These are phyloP conservation scores for Antechinus stuartii DNA, from an alignment of 2,113 vertebrate species.

Conservation along the genomic window DNA sequence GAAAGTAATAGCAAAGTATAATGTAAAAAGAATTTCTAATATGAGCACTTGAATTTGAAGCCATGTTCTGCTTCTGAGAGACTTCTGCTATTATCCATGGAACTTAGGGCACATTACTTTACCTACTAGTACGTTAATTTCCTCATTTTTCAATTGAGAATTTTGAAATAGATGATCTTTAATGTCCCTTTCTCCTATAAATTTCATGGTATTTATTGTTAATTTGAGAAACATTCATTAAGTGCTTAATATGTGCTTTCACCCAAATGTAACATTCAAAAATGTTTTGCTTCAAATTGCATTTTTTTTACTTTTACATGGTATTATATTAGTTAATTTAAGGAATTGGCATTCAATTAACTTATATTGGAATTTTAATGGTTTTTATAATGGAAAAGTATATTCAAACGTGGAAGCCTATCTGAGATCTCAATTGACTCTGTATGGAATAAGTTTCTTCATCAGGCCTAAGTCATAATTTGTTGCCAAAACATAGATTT, in stretches of 20 bases:
- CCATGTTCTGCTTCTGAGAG: background rate
- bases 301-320: background rate
- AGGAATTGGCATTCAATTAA: background rate
- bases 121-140: background rate
- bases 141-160: background rate
- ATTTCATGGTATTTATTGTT: background rate
- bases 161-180: background rate
- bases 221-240: background rate
- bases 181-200: background rate
- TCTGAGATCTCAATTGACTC: background rate
- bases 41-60: background rate
- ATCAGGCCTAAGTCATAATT: background rate
- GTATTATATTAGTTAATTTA: background rate
- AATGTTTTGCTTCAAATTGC: background rate
- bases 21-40: background rate
- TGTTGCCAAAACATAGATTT: background rate
- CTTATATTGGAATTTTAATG: background rate
- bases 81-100: background rate
- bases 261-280: background rate
- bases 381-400: background rate
- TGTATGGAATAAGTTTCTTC: background rate
- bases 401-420: background rate
- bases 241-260: background rate
- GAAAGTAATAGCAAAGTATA: background rate
- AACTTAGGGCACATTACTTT: background rate